A percentile compares a stretch with the other conserved stretches of the same genome.
These are phyloP conservation scores for Scylla paramamosain DNA, from an alignment of 1,140 invertebrate species.

Conservation along the genomic window DNA sequence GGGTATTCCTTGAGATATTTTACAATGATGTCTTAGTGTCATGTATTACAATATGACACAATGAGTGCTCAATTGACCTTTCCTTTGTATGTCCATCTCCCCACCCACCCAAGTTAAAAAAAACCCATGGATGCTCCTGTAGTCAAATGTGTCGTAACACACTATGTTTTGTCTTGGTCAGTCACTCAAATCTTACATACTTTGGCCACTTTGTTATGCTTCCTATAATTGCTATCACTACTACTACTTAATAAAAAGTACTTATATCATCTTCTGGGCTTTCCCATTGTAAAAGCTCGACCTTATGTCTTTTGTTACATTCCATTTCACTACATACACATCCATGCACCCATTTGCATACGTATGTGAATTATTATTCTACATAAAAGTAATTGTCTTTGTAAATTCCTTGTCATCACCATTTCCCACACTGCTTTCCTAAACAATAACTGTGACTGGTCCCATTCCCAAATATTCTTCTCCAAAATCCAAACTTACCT, in stretches of 20 bases:
- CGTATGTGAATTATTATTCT: no score
- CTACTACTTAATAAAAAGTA: neutral
- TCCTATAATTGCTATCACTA: neutral
- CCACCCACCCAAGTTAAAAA: neutral
- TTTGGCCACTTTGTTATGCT: slow-evolving; percentile 14
- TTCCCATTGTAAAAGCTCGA: neutral
- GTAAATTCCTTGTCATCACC: neutral
- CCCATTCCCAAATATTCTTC: neutral
- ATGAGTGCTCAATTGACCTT: neutral
- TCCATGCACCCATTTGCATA: neutral
- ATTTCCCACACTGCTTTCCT: neutral
- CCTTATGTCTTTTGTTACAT: neutral
- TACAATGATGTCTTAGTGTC: neutral
- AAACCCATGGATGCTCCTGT: neutral
- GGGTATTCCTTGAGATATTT: neutral
- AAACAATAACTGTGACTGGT: neutral
- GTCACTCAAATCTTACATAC: neutral
- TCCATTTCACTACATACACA: neutral
- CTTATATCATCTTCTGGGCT: neutral
- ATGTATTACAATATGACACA: neutral
- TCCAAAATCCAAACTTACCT: slow-evolving; percentile 18
- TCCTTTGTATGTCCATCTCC: neutral
- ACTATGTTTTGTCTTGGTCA: neutral
- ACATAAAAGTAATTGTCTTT: no score
- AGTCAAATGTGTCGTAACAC: neutral